phyloP scores from a whole-genome alignment of 2,113 vertebrate species.

The Geococcyx californianus region DNA sequence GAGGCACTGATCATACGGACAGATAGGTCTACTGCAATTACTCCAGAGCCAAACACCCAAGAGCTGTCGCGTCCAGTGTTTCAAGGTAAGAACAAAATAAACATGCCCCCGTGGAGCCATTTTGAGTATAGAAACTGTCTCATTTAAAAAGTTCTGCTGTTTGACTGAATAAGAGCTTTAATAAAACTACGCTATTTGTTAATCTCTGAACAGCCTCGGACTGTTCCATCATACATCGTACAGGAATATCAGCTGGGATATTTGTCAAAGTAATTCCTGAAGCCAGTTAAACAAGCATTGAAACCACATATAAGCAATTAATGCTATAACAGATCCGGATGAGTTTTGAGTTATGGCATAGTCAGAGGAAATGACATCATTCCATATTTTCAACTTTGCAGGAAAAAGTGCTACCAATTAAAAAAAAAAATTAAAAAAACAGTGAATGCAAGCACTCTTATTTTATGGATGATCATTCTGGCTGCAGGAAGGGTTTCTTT shows the following conservation, averaged over 20 bases:
- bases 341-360: neutral
- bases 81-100: neutral
- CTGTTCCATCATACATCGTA: neutral
- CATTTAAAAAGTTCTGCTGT: neutral
- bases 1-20: neutral
- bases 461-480: neutral
- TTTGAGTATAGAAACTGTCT: neutral
- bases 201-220: neutral
- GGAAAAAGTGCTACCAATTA: neutral
- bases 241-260: neutral
- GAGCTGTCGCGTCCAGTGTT: neutral
- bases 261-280: neutral
- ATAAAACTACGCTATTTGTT: neutral
- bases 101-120: neutral
- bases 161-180: neutral
- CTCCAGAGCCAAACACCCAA: neutral
- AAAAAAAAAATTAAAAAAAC: neutral
- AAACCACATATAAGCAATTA: neutral
- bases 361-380: neutral
- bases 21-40: fast-evolving
- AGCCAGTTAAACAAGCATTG: neutral
- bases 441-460: neutral
- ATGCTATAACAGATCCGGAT: neutral
- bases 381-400: neutral
- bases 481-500: neutral